Evolutionary conservation across 2,888 invertebrate species (phyloP).

Genomic region (Noctua janthina): DNA sequence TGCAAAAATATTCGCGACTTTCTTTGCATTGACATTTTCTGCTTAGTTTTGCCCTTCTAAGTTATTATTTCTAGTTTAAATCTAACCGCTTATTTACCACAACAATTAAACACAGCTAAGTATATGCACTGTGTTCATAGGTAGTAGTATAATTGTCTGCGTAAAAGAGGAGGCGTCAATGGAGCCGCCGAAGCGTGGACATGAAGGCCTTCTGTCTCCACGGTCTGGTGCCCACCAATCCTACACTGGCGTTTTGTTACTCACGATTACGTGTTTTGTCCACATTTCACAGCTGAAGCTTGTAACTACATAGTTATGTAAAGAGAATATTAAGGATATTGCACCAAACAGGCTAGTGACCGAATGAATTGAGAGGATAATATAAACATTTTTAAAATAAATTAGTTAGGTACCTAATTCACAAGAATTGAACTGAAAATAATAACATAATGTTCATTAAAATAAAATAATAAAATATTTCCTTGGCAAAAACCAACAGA

Average conservation of each 20-base stretch:
- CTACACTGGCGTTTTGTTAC: conserved; percentile 51
- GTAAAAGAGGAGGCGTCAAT: conserved; percentile 78
- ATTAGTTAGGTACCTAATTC: not conserved
- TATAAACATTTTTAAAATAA: not conserved
- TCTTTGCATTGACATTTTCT: conserved; percentile 4
- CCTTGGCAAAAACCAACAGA: not conserved
- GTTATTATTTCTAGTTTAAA: not conserved
- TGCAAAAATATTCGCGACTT: not conserved
- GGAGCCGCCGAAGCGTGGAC: conserved; percentile 72
- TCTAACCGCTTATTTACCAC: not conserved
- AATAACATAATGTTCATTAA: not conserved
- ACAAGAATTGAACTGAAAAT: not conserved
- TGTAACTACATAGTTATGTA: conserved; percentile 9
- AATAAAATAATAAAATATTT: conserved; percentile 5
- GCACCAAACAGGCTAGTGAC: not conserved
- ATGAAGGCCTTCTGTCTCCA: conserved; percentile 74
- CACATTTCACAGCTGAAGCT: conserved; percentile 40
- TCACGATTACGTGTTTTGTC: conserved; percentile 35
- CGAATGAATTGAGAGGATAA: not conserved
- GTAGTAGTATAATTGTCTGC: conserved; percentile 56
- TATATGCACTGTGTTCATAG: not conserved
- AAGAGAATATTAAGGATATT: not conserved
- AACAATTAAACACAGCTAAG: not conserved
- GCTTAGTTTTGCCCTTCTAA: not conserved
- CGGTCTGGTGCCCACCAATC: conserved; percentile 81